A percentile compares a stretch with the other conserved stretches of the same genome.
phyloP scores from a whole-genome alignment of 2,797 vertebrate genomes.

The Bovichtus variegatus region DNA sequence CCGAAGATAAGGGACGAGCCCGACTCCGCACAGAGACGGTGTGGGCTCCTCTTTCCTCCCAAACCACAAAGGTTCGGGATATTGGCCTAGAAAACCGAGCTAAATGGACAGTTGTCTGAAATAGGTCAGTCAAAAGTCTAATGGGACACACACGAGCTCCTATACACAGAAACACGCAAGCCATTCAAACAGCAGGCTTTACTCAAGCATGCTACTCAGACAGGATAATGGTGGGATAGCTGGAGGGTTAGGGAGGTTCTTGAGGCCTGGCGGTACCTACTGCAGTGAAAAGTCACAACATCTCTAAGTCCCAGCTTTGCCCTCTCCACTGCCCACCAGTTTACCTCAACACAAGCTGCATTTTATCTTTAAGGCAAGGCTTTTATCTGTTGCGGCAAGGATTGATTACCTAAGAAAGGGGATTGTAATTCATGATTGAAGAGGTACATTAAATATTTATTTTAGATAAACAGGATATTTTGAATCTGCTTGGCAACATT shows the following conservation, averaged over 20 bases:
- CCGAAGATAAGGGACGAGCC: conserved; percentile 53
- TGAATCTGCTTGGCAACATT: neutral
- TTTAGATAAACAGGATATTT: conserved; percentile 24
- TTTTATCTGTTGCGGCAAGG: neutral
- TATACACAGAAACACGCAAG: conserved; percentile 38
- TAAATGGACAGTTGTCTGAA: conserved; percentile 73
- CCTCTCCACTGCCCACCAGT: neutral
- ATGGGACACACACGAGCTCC: conserved; percentile 43
- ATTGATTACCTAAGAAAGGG: neutral
- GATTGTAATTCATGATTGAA: conserved; percentile 15
- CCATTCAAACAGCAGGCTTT: conserved; percentile 64
- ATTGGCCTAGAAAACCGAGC: conserved; percentile 17
- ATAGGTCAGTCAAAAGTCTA: conserved; percentile 70
- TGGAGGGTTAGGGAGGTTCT: conserved; percentile 35
- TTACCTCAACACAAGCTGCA: conserved; percentile 5
- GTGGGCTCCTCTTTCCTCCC: conserved; percentile 20
- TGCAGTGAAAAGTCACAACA: conserved; percentile 12
- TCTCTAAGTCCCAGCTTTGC: neutral
- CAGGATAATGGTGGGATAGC: conserved; percentile 55
- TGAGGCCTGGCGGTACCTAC: conserved; percentile 18
- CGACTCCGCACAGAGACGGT: neutral
- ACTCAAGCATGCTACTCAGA: conserved; percentile 56
- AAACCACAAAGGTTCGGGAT: conserved; percentile 52
- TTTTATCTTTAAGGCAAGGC: neutral
- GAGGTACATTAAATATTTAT: conserved; percentile 32